These are phyloP conservation scores for Meandrusa payeni DNA, from an alignment of 2,888 invertebrate genomes.

Conservation along the genomic window DNA sequence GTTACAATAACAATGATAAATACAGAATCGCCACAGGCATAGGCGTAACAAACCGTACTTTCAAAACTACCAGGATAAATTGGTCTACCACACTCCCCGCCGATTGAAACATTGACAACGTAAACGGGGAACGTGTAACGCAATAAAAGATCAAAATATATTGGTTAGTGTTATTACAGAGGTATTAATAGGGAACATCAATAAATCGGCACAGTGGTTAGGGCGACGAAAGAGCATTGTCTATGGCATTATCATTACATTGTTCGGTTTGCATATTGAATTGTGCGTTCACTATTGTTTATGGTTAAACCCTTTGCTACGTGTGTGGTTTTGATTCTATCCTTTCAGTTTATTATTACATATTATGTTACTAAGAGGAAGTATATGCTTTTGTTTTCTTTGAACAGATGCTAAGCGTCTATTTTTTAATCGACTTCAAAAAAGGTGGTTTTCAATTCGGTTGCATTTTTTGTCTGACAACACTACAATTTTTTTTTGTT, in stretches of 20 bases:
- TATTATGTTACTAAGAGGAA: conserved; percentile 15
- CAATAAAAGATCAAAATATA: conserved; percentile 41
- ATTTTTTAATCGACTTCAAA: no score
- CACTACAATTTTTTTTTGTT: no score
- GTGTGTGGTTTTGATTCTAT: conserved; percentile 58
- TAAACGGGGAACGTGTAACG: conserved; percentile 32
- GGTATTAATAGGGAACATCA: conserved; percentile 67
- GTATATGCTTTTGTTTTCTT: no score
- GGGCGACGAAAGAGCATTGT: conserved; percentile 76
- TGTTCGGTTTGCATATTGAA: conserved; percentile 77
- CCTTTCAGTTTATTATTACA: conserved; percentile 5
- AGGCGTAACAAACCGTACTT: conserved; percentile 51
- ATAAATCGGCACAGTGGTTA: conserved; percentile 76
- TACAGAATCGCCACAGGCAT: conserved; percentile 62
- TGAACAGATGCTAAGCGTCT: no score
- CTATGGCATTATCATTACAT: conserved; percentile 72
- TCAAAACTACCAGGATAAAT: conserved; percentile 38
- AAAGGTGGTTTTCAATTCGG: no score
- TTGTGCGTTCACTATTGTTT: conserved; percentile 76
- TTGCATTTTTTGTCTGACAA: no score
- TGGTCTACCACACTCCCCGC: conserved; percentile 39
- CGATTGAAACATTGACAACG: conserved; percentile 27
- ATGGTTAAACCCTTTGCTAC: conserved; percentile 50
- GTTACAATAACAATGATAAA: conserved; percentile 68
- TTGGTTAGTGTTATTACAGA: conserved; percentile 59